Conservation (phyloP, 2,888 invertebrate genomes). For the Acanthococcus lagerstroemiae region DNA sequence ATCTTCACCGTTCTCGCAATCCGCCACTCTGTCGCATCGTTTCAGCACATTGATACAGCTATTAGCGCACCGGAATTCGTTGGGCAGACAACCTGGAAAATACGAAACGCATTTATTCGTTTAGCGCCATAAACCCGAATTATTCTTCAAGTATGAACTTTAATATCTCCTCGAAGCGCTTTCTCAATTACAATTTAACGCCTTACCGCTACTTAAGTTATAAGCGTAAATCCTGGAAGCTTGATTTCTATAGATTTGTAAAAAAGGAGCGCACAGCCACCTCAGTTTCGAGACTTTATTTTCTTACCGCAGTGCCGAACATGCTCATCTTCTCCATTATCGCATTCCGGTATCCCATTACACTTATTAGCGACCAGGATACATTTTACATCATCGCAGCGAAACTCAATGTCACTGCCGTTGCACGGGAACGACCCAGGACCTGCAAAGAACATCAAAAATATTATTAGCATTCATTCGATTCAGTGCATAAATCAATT, state of each 20-base stretch:
- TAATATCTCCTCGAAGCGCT: neutral
- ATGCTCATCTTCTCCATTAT: conserved; percentile 50
- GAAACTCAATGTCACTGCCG: conserved; percentile 40
- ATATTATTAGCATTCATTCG: neutral
- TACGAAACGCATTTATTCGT: neutral
- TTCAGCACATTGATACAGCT: conserved; percentile 44
- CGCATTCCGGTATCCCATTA: conserved; percentile 50
- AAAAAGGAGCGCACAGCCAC: neutral
- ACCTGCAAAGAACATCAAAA: neutral
- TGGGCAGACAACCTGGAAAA: conserved; percentile 43
- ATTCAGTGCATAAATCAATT: no score
- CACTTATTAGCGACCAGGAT: conserved; percentile 51
- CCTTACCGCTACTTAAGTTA: neutral
- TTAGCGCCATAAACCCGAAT: no score
- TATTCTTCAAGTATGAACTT: neutral
- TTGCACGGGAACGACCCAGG: neutral
- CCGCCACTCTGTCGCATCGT: conserved; percentile 42
- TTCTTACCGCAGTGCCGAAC: conserved; percentile 47
- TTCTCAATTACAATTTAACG: neutral
- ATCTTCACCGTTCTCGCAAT: conserved; percentile 43
- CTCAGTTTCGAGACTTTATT: neutral
- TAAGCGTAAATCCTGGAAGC: neutral
- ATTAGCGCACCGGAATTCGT: conserved; percentile 44
- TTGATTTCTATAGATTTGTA: neutral
- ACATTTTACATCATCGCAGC: conserved; percentile 51